Evolutionary conservation across 1,140 invertebrate species (phyloP).

Genomic region (Aphidius gifuensis): DNA sequence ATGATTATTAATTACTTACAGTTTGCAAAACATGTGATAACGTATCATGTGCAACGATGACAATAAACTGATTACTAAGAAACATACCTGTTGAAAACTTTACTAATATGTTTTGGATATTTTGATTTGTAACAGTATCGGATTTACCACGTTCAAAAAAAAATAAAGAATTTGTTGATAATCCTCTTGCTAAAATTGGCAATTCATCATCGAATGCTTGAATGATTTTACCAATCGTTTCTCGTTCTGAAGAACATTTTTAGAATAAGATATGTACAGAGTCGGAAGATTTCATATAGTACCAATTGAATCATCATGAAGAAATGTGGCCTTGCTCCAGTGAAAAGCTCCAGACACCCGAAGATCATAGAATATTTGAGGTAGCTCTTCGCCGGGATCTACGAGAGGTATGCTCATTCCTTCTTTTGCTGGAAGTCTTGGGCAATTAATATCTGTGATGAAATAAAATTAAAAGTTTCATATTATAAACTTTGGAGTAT

Average conservation of each 20-base stretch:
- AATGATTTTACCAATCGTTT: conserved; percentile 62
- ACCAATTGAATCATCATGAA: conserved; percentile 72
- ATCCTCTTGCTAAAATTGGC: conserved; percentile 42
- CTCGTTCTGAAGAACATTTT: conserved; percentile 45
- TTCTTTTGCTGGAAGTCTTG: conserved; percentile 61
- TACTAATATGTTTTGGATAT: conserved; percentile 55
- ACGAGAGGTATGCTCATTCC: conserved; percentile 71
- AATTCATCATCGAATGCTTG: conserved; percentile 56
- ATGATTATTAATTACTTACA: conserved; percentile 33
- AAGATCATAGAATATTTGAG: conserved; percentile 72
- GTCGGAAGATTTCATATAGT: conserved; percentile 19
- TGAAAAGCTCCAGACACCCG: conserved; percentile 59
- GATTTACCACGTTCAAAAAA: conserved; percentile 56
- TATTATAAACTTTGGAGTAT: no score
- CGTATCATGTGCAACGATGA: conserved; percentile 48
- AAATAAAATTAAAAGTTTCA: conserved; percentile 8
- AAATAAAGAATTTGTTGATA: conserved; percentile 59
- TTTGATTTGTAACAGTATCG: conserved; percentile 50
- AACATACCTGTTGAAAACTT: conserved; percentile 46
- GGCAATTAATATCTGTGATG: conserved; percentile 66
- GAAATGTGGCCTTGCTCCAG: conserved; percentile 68
- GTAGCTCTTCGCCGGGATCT: conserved; percentile 63
- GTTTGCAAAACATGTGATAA: conserved; percentile 63
- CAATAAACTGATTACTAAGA: conserved; percentile 44
- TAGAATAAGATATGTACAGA: not conserved